Conservation (phyloP, 2,113 vertebrate genomes). For the Thymallus thymallus region DNA sequence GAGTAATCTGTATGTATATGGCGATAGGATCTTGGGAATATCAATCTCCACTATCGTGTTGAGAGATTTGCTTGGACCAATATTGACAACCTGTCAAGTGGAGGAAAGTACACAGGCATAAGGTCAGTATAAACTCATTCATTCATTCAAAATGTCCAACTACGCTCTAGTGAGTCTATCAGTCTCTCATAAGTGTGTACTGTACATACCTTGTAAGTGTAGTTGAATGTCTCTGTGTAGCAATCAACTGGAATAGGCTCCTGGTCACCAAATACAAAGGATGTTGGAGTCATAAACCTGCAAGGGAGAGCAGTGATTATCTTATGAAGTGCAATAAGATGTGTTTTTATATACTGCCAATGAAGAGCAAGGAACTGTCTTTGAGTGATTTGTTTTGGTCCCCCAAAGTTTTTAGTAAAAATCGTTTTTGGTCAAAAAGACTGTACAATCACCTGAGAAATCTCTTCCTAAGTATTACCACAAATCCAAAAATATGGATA, state of each 20-base stretch:
- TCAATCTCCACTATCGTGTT: slow-evolving; percentile 78
- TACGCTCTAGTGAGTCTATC: too few relatives aligned
- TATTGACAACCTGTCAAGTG: slow-evolving; percentile 82
- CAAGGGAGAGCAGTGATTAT: slow-evolving; percentile 18
- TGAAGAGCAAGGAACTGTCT: too few relatives aligned
- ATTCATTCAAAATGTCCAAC: background rate
- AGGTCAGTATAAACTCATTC: background rate
- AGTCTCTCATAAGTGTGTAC: background rate
- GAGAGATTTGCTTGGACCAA: slow-evolving; percentile 82
- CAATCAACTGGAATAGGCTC: slow-evolving; percentile 71
- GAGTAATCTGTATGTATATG: slow-evolving; percentile 76
- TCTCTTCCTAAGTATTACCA: too few relatives aligned
- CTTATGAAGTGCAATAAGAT: too few relatives aligned
- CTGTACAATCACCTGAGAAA: too few relatives aligned
- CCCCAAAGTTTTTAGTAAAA: too few relatives aligned
- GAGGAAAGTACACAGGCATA: slow-evolving; percentile 10
- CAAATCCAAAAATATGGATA: too few relatives aligned
- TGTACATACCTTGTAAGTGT: slow-evolving; percentile 85
- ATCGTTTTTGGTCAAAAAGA: too few relatives aligned
- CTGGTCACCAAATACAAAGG: slow-evolving; percentile 82
- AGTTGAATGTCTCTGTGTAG: slow-evolving; percentile 84
- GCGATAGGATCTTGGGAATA: slow-evolving; percentile 82
- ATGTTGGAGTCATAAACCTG: slow-evolving; percentile 83
- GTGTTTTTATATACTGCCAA: too few relatives aligned
- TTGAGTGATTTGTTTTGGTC: background rate